Conservation (phyloP, 2,113 vertebrate species). For the Naja naja region DNA sequence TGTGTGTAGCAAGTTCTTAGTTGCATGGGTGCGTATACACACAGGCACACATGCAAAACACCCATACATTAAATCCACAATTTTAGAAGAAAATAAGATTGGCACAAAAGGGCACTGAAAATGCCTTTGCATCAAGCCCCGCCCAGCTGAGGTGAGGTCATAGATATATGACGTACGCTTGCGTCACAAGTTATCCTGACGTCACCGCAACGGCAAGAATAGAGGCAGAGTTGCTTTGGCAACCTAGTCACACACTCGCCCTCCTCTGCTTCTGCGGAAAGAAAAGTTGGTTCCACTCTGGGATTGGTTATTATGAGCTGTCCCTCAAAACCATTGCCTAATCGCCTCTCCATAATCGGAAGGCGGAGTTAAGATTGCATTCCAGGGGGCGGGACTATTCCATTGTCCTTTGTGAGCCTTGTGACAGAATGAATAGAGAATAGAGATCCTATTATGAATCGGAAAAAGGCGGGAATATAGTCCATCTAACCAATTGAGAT, state of each 20-base stretch:
- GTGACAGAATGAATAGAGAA: fast-evolving
- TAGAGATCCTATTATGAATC: not conserved
- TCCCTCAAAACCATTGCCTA: not conserved
- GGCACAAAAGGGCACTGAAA: not conserved
- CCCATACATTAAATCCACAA: not conserved
- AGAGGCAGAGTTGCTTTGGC: not conserved
- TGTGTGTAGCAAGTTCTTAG: not conserved
- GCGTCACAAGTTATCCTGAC: not conserved
- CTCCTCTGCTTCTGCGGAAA: not conserved
- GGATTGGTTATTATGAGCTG: not conserved
- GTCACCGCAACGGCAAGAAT: not conserved
- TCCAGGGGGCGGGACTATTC: not conserved
- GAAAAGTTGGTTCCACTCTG: not conserved
- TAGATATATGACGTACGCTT: not conserved
- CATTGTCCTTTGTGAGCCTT: not conserved
- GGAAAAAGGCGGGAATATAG: not conserved
- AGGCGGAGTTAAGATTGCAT: fast-evolving
- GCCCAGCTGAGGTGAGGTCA: not conserved
- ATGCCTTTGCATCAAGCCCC: not conserved
- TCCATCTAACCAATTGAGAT: not conserved
- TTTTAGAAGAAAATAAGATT: not conserved
- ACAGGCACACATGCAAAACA: not conserved
- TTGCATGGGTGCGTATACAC: not conserved
- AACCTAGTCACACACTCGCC: not conserved
- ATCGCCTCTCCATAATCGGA: not conserved